These are phyloP conservation scores for Drosophila trichaetosa DNA, from an alignment of 2,888 invertebrate species.

Conservation along the genomic window DNA sequence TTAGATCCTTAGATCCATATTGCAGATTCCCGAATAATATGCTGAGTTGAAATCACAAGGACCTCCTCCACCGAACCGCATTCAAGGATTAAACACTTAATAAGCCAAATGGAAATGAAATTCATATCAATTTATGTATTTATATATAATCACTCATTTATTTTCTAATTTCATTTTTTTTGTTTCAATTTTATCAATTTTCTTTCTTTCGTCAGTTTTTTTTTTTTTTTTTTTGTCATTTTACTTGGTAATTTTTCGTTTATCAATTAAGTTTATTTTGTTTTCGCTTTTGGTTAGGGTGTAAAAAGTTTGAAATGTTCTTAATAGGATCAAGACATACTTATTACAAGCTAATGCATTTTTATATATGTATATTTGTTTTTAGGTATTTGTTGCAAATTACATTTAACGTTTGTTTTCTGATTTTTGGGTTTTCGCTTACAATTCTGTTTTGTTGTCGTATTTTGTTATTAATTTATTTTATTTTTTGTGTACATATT, in stretches of 20 bases:
- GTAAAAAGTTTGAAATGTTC: constrained; percentile 70
- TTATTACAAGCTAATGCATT: constrained; percentile 46
- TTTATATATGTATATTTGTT: constrained; percentile 18
- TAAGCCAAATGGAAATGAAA: not conserved
- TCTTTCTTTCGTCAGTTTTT: constrained; percentile 16
- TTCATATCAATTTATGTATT: constrained; percentile 44
- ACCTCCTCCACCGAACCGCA: not conserved
- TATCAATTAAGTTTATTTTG: constrained; percentile 44
- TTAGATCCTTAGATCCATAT: not conserved
- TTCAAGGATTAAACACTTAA: not conserved
- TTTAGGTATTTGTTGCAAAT: constrained; percentile 51
- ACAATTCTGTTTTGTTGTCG: constrained; percentile 12
- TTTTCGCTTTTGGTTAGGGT: constrained; percentile 57
- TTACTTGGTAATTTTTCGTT: constrained; percentile 60
- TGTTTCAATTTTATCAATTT: constrained; percentile 36
- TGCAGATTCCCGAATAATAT: not conserved
- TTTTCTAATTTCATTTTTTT: constrained; percentile 57
- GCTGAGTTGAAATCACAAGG: not conserved
- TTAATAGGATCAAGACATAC: constrained; percentile 63
- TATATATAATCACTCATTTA: constrained; percentile 75
- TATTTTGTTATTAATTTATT: constrained; percentile 16
- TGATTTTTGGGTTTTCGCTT: constrained; percentile 11
- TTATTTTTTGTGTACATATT: constrained; percentile 22
- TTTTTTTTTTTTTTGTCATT: constrained; percentile 30
- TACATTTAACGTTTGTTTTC: constrained; percentile 47